These are phyloP conservation scores for Hydractinia echinata DNA, from an alignment of 30 jellyfish, hydroid and myxozoan genomes.

Conservation along the genomic window DNA sequence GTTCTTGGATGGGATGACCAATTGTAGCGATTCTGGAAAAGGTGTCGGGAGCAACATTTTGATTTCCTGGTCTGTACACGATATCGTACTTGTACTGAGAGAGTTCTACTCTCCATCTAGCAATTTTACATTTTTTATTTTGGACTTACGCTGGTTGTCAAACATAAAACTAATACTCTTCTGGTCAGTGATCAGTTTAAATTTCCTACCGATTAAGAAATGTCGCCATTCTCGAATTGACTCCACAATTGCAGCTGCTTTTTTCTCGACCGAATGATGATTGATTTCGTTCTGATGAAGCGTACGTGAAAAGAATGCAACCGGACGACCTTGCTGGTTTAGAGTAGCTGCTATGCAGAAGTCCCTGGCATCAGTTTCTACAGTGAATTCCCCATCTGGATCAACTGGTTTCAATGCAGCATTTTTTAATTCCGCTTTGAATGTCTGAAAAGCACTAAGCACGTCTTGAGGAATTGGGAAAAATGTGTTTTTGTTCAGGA, in stretches of 20 bases:
- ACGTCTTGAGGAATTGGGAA: constrained; percentile 27
- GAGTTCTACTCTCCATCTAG: constrained; percentile 74
- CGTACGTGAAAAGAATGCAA: constrained; percentile 61
- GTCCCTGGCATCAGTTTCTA: constrained; percentile 40
- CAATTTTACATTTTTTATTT: constrained; percentile 61
- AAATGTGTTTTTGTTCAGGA: constrained; percentile 15
- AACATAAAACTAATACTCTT: constrained; percentile 61
- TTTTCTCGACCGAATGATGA: constrained; percentile 62
- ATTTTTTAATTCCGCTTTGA: constrained; percentile 10
- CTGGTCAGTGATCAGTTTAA: constrained; percentile 65
- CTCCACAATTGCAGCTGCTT: constrained; percentile 59
- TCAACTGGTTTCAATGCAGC: constrained; percentile 22
- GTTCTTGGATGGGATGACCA: constrained; percentile 19
- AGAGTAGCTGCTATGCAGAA: constrained; percentile 44
- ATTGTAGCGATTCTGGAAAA: constrained; percentile 51
- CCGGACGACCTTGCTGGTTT: constrained; percentile 63
- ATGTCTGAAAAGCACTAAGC: constrained; percentile 19
- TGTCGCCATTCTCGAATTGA: constrained; percentile 68
- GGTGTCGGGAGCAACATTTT: constrained; percentile 63
- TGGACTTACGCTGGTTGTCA: constrained; percentile 54
- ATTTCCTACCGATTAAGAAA: constrained; percentile 46
- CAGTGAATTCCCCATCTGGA: constrained; percentile 16
- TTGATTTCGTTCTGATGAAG: constrained; percentile 37
- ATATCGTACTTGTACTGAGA: constrained; percentile 67
- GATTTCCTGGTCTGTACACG: constrained; percentile 67